Evolutionary conservation across 2,888 invertebrate species (phyloP), one percentile per base, ranked within the genome.

Genomic region (Dolichomitus sp.): DNA sequence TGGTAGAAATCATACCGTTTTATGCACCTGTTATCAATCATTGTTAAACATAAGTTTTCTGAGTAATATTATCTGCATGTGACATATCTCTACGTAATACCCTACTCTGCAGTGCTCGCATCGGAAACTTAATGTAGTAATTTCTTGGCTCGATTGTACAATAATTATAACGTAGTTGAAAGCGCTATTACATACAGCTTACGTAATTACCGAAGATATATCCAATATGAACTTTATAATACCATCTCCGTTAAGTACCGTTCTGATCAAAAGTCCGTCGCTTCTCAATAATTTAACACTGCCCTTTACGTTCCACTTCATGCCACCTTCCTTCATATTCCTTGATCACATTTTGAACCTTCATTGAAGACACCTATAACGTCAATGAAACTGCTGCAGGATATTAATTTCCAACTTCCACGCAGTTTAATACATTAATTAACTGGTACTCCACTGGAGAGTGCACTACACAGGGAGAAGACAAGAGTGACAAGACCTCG

Each of bases 341-440:
- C 45, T 42, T 42, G 12, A 9, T 9, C 7, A 5, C 4, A 19
- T 27, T 45, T 45, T 9, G 40, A 19, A 37, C 65, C 27, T 23
- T 5, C 4, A 23, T 42, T 23, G 37, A 40, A 23, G 40, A 48
- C 42, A 30, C 11, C 14, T 30, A 48, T 11, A 19, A 1, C 42
- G n/a, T 17, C n/a, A 23, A 12, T 54, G 70, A 3, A 33, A 45
- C 45, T 1, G 11, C 45, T 19, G 33, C 30, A 48, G 72, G 72
- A 59, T 45, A 72, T 72, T 72, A 59, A 45, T 72, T 30, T 11
- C 30, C 72, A 72, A 45, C 57, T 72, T 72, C 17, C 6, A 33
- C 27, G 45, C 30, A 72, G 45, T 59, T 72, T 45, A 72, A 72
- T 59, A 48, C 70, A 72, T 59, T 59, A 33, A 61, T 73, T 48